These are phyloP conservation scores for Butorides virescens DNA, from an alignment of 2,113 vertebrate genomes.

Conservation along the genomic window DNA sequence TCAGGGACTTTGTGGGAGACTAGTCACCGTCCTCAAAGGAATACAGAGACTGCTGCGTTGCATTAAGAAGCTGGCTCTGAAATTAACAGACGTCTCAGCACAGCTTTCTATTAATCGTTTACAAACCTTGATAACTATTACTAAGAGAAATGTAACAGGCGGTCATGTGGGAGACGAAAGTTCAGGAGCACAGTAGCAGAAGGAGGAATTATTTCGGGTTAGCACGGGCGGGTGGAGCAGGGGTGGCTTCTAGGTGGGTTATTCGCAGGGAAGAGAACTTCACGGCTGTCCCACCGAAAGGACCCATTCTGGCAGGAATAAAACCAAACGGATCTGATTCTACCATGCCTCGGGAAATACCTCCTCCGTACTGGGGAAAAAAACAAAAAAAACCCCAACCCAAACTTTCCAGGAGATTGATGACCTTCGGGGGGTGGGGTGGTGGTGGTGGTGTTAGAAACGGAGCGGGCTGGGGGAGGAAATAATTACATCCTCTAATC, in stretches of 20 bases:
- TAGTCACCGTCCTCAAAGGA: background rate
- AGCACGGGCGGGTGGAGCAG: background rate
- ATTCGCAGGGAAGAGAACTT: background rate
- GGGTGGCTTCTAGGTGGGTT: accelerated
- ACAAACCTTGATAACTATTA: background rate
- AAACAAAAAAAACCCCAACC: background rate
- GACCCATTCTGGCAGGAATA: background rate
- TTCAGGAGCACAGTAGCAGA: accelerated
- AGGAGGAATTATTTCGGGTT: background rate
- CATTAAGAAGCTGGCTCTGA: background rate
- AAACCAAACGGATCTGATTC: background rate
- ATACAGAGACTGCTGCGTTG: background rate
- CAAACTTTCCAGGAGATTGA: background rate
- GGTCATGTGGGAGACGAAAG: background rate
- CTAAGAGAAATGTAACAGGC: accelerated
- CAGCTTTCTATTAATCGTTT: background rate
- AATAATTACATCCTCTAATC: background rate
- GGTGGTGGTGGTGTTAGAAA: background rate
- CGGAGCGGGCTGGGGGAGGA: accelerated
- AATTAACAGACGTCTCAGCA: background rate
- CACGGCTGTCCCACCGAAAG: accelerated
- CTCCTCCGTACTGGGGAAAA: background rate
- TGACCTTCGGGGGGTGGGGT: no score
- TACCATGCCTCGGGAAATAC: accelerated
- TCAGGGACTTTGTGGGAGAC: background rate